Base-by-base conservation (phyloP, 2,113 vertebrate genomes). In the Tenebrosternarchus preto region DNA sequence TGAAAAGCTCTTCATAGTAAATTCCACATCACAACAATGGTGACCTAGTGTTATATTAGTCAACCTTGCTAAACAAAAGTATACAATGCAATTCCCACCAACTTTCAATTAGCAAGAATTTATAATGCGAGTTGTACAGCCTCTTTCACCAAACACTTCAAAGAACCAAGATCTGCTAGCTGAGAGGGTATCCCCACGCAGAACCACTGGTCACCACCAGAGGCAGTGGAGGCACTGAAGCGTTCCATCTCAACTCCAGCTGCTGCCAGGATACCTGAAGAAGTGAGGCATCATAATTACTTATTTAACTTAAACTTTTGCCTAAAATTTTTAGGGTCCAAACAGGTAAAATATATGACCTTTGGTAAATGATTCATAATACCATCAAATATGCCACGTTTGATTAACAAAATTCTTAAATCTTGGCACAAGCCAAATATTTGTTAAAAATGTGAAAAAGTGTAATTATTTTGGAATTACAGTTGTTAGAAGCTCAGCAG, bases 121-220 rank as follows among this genome's bases (percentile, higher is more conserved):
- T 56, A 97, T 56, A 96, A 80, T 12, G 78, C 70, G 80, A 97
- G 88, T 86, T 96, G 95, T 29, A 93, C 92, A 8, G 86, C 92
- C 60, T 96, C 93, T 0, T 82, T 91, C 69, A 95, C 92, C 0
- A 80, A 73, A 25, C 90, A 76, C 87, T 94, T 94, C 85, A 96
- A 90, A 2, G 91, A 85, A 0, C 90, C 9, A 3, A 96, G 92
- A 87, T 91, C 90, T 19, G 69, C 77, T 53, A 96, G 86, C 0
- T 85, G 84, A 1, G 91, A 91, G 0, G 96, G 94, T 56, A 98
- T 31, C 64, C 94, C 94, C 83, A 95, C 87, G 3, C 95, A 25
- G 0, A 88, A 94, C 97, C 97, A 98, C 86, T 91, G 89, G 57
- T 95, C 93, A 43, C 92, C 94, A 0, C 77, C 76, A 4, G 86